A percentile compares a stretch with the other conserved stretches of the same genome.
Conservation (phyloP, 2,888 invertebrate genomes). For the Synergus gifuensis region DNA sequence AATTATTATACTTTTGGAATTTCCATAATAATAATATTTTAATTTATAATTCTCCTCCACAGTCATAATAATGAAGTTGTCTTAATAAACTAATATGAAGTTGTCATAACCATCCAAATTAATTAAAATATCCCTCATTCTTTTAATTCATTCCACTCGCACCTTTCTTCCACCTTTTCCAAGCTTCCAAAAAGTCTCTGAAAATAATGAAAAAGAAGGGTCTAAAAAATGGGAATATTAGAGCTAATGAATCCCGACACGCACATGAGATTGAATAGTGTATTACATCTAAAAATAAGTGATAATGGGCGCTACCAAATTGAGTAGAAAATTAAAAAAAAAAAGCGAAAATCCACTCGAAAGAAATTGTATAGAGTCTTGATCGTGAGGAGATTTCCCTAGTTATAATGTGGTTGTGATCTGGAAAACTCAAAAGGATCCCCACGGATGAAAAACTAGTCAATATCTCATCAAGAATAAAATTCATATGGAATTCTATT, state of each 20-base stretch:
- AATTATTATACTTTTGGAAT: too few species aligned
- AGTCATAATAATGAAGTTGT: too few species aligned
- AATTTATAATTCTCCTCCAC: too few species aligned
- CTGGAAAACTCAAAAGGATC: too few species aligned
- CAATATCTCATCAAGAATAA: too few species aligned
- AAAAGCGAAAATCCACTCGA: not conserved
- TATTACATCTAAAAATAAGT: not conserved
- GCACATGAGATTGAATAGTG: not conserved
- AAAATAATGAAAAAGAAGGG: not conserved
- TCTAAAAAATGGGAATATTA: not conserved
- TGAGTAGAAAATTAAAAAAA: not conserved
- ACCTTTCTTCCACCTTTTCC: not conserved
- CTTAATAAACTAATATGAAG: too few species aligned
- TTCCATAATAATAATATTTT: too few species aligned
- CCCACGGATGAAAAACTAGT: too few species aligned
- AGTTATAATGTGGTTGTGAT: too few species aligned
- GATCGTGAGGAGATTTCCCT: too few species aligned
- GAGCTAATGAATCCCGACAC: not conserved
- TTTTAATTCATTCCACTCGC: not conserved
- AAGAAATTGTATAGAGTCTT: too few species aligned
- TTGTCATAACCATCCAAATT: not conserved
- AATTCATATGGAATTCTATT: too few species aligned
- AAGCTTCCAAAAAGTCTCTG: not conserved
- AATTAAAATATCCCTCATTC: not conserved
- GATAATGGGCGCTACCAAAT: not conserved